Evolutionary conservation across 2,113 vertebrate genomes (phyloP).

Genomic region (Hymenochirus boettgeri): DNA sequence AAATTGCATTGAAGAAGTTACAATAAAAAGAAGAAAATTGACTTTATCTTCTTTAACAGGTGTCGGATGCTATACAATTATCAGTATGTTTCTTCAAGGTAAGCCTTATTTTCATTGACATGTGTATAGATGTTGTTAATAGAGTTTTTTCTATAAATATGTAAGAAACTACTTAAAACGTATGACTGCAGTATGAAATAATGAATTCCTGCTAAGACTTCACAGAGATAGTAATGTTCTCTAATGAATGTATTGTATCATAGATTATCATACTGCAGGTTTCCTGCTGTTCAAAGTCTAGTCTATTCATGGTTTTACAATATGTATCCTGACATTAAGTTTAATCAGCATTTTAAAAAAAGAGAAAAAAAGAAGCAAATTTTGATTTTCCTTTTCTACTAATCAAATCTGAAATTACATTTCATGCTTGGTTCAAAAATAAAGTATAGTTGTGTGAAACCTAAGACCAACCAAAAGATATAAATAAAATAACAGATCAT

Average conservation of each 20-base stretch:
- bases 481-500: too few species aligned
- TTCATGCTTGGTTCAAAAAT: too few species aligned
- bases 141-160: too few species aligned
- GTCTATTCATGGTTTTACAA: slow-evolving; percentile 37
- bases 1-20: slow-evolving; percentile 53
- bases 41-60: slow-evolving; percentile 16
- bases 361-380: background rate
- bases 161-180: slow-evolving; percentile 45
- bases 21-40: slow-evolving; percentile 9
- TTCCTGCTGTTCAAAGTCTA: slow-evolving; percentile 43
- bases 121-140: slow-evolving; percentile 30
- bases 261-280: slow-evolving; percentile 47
- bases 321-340: background rate
- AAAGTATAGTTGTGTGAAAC: too few species aligned
- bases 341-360: background rate
- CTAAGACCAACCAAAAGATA: too few species aligned
- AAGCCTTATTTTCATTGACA: slow-evolving; percentile 47
- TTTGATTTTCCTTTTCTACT: background rate
- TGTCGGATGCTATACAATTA: slow-evolving; percentile 29
- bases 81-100: slow-evolving; percentile 32
- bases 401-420: too few species aligned
- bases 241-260: slow-evolving; percentile 48
- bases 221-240: slow-evolving; percentile 38
- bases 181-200: slow-evolving; percentile 34
- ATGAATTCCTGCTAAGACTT: slow-evolving; percentile 43